Base-by-base conservation (phyloP, 2,888 invertebrate species). In the Andrena bucephala region DNA sequence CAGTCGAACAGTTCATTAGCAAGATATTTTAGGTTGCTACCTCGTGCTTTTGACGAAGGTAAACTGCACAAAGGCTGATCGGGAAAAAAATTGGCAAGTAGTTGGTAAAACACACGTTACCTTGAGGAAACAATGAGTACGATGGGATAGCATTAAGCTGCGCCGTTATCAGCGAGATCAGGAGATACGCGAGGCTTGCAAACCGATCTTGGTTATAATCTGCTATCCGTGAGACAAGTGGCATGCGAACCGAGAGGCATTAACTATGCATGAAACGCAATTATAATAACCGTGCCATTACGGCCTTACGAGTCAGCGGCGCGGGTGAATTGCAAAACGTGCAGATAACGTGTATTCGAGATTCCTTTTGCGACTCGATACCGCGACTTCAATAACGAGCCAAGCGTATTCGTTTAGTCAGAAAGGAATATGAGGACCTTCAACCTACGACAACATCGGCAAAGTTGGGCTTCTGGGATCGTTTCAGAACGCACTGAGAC, bases 131-230 rank as follows among this genome's bases (percentile, higher is more conserved):
- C 69, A 72, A 57, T 77, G 50, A 67, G n/a, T 8, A 6, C 42
- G 77, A 73, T 67, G 66, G 69, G 67, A 76, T 54, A 20, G 31
- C 50, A 67, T 63, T 50, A 48, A 36, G 66, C 36, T 52, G 54
- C 29, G 54, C n/a, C 10, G 33, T 67, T 67, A 42, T 72, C 76
- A 66, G 36, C 6, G 52, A 77, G 72, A 83, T 83, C 70, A 57
- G 31, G 31, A 77, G 84, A 79, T 83, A 84, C 63, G 24, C 10
- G 63, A 54, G 76, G 68, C 69, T 78, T 69, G 70, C 73, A 78
- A 83, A 77, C 77, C 77, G 80, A 77, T 85, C 78, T 78, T 78
- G 75, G 69, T 78, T 81, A 73, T 81, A 71, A 85, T 81, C 73
- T 63, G 59, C 60, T 63, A 72, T 80, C 72, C 75, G 76, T 48